Evolutionary conservation across 2,797 vertebrate genomes (phyloP).

Genomic region (Arctocebus calabarensis): DNA sequence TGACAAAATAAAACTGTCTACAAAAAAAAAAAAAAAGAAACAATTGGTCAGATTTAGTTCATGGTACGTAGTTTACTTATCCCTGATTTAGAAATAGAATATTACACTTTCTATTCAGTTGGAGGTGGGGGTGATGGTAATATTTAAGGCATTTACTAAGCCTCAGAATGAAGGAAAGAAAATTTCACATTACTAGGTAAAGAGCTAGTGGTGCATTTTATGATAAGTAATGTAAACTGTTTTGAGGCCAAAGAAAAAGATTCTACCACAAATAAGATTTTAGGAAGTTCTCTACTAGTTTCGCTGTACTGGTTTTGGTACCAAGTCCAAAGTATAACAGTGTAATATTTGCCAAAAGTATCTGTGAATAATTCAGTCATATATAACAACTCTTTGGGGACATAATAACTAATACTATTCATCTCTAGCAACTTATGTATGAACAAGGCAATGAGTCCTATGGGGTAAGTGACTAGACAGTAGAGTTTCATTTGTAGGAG

Average conservation of each 20-base stretch:
- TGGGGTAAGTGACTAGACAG: background rate
- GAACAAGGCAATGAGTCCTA: background rate
- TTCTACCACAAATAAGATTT: background rate
- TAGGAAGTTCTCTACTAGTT: conserved; percentile 10
- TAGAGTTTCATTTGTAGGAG: background rate
- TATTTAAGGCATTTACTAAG: conserved; percentile 37
- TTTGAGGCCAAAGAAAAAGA: background rate
- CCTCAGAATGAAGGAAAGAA: background rate
- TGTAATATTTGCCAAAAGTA: background rate
- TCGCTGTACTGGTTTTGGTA: background rate
- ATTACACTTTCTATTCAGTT: background rate
- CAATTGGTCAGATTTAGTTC: background rate
- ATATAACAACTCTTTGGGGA: background rate
- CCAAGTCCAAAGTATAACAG: background rate
- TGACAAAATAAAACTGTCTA: no score
- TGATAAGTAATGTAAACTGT: background rate
- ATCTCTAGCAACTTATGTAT: background rate
- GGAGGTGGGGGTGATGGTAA: background rate
- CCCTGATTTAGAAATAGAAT: conserved; percentile 35
- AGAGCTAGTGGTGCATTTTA: background rate
- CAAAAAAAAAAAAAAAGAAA: no score
- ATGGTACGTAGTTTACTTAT: background rate
- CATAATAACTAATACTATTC: background rate
- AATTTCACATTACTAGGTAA: background rate
- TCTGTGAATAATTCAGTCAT: conserved; percentile 4